A percentile compares a stretch with the other conserved stretches of the same genome.
phyloP scores from a whole-genome alignment of 2,113 vertebrate species.

The Bettongia penicillata region DNA sequence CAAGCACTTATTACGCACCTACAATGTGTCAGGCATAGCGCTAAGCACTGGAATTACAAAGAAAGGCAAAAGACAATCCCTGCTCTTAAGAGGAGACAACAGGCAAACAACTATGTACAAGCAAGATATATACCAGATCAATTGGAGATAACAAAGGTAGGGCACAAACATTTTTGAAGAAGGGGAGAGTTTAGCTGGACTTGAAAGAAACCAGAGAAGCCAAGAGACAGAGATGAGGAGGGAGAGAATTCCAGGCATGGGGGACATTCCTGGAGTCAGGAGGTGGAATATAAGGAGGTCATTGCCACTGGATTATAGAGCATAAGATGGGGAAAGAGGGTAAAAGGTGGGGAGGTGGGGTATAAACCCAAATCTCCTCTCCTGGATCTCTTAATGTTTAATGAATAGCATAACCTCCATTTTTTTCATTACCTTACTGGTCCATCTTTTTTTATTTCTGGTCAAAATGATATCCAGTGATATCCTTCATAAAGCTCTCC shows the following conservation, averaged over 20 bases:
- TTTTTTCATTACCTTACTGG: background rate
- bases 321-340: background rate
- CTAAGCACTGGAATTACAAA: background rate
- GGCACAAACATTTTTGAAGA: background rate
- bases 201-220: background rate
- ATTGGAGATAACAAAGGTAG: background rate
- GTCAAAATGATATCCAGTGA: background rate
- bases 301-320: background rate
- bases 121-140: background rate
- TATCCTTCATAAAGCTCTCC: background rate
- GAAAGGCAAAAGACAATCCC: background rate
- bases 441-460: background rate
- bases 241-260: background rate
- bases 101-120: background rate
- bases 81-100: background rate
- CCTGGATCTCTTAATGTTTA: background rate
- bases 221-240: background rate
- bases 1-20: background rate
- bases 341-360: too few relatives aligned
- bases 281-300: background rate
- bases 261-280: background rate
- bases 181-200: background rate
- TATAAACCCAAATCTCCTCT: background rate
- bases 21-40: background rate
- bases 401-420: background rate